Evolutionary conservation across 2,797 vertebrate genomes (phyloP).

Genomic region (Nothura maculosa): DNA sequence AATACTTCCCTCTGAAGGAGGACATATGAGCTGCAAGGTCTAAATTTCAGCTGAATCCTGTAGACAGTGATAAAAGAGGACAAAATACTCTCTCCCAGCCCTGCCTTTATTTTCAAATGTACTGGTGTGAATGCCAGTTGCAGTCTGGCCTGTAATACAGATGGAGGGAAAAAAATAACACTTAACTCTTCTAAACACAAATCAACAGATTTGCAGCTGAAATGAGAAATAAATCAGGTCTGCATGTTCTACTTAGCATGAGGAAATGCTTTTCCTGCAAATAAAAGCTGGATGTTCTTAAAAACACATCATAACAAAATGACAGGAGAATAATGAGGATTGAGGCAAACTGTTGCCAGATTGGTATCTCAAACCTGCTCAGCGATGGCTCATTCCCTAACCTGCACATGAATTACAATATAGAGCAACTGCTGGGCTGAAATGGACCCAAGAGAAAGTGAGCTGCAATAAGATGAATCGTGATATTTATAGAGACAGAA

Average conservation of each 20-base stretch:
- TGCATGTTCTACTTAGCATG: not conserved
- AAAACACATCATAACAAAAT: conserved; percentile 45
- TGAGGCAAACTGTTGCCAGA: conserved; percentile 1
- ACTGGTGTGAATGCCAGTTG: not conserved
- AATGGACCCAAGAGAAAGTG: not conserved
- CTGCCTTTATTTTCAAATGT: not conserved
- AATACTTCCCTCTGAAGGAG: not conserved
- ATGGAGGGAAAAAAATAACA: not conserved
- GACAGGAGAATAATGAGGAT: conserved; percentile 14
- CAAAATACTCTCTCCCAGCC: not conserved
- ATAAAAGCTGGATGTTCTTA: conserved; percentile 23
- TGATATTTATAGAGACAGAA: not conserved
- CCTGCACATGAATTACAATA: not conserved
- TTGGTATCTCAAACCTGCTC: not conserved
- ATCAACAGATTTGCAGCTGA: conserved; percentile 15
- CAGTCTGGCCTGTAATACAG: not conserved
- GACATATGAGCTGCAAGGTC: not conserved
- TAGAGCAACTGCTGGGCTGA: not conserved
- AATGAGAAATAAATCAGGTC: conserved; percentile 49
- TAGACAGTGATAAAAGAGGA: not conserved
- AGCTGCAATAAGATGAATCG: not conserved
- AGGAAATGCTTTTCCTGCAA: conserved; percentile 22
- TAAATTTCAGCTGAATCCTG: not conserved
- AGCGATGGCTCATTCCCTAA: not conserved
- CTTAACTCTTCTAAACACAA: not conserved